Percentiles rank a stretch among this genome's conserved stretches.
These are phyloP conservation scores for Tolmerus cingulatus DNA, from an alignment of 2,888 invertebrate genomes.

Conservation along the genomic window DNA sequence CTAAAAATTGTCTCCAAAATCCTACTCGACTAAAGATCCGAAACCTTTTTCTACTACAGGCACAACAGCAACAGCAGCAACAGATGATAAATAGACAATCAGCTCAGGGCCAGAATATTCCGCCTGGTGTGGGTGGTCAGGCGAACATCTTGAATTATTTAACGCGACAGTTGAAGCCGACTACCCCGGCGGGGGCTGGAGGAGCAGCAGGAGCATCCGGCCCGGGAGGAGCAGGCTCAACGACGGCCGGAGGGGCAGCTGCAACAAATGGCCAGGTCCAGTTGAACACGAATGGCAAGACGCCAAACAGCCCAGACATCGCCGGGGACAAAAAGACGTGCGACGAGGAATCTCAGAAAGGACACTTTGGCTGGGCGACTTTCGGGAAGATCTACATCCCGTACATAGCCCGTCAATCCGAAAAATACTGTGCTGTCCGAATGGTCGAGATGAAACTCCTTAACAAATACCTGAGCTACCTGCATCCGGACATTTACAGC, in stretches of 20 bases:
- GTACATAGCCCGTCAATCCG: constrained; percentile 82
- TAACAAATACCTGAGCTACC: constrained; percentile 86
- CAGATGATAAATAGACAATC: constrained; percentile 24
- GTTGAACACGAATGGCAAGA: constrained; percentile 43
- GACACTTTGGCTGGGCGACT: constrained; percentile 90
- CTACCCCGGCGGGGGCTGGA: constrained; percentile 54
- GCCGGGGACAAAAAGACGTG: constrained; percentile 55
- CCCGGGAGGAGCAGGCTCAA: constrained; percentile 45
- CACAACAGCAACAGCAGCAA: constrained; percentile 43
- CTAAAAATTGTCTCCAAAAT: not conserved
- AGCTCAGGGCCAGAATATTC: not conserved
- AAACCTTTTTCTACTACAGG: not conserved
- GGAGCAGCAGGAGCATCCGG: constrained; percentile 39
- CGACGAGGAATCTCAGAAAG: constrained; percentile 80
- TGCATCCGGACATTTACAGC: constrained; percentile 89
- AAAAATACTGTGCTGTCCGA: constrained; percentile 91
- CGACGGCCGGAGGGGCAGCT: constrained; percentile 42
- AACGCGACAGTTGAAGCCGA: constrained; percentile 63
- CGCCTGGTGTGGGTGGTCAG: constrained; percentile 56
- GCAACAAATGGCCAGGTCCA: constrained; percentile 61
- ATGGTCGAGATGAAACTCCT: constrained; percentile 92
- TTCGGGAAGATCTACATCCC: constrained; percentile 88
- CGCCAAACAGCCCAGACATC: constrained; percentile 54
- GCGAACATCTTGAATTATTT: constrained; percentile 72
- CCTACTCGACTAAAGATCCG: not conserved